Percentiles rank a stretch among this genome's conserved stretches.
phyloP scores from a whole-genome alignment of 2,888 invertebrate species.

The Leucophenga maculata region DNA sequence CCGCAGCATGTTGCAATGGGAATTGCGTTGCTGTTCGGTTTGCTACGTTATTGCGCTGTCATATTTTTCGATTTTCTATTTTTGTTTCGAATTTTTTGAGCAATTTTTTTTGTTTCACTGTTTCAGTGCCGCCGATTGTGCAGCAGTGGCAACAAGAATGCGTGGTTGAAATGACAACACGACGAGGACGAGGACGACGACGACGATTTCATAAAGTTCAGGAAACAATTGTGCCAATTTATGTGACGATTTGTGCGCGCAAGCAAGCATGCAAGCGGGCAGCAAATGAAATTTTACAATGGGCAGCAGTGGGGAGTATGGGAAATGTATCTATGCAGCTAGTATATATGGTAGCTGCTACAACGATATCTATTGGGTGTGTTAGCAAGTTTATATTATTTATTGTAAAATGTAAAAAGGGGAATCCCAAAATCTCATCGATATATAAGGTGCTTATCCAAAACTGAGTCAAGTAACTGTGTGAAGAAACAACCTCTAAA shows the following conservation, averaged over 20 bases:
- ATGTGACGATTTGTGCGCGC: constrained; percentile 35
- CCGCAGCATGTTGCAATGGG: constrained; percentile 18
- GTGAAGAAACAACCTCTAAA: too few species aligned
- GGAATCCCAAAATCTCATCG: too few species aligned
- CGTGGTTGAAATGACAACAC: constrained; percentile 25
- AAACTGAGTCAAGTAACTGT: too few species aligned
- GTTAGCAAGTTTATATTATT: too few species aligned
- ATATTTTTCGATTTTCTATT: constrained; percentile 17
- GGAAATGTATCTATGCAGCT: too few species aligned
- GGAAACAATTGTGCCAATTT: constrained; percentile 60
- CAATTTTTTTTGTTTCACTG: neutral
- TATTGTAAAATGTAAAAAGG: too few species aligned
- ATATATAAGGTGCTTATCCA: too few species aligned
- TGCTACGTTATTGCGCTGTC: neutral
- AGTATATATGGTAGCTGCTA: too few species aligned
- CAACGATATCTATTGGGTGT: too few species aligned
- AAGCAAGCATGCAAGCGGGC: too few species aligned
- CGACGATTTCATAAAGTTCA: constrained; percentile 36
- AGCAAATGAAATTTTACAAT: constrained; percentile 5
- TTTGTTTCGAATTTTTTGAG: neutral
- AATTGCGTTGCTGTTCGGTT: neutral
- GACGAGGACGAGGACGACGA: too few species aligned
- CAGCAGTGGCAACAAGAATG: neutral
- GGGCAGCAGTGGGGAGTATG: too few species aligned
- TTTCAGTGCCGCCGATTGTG: constrained; percentile 1